phyloP scores from a whole-genome alignment of 2,888 invertebrate genomes.

The Drosophila ochracea region DNA sequence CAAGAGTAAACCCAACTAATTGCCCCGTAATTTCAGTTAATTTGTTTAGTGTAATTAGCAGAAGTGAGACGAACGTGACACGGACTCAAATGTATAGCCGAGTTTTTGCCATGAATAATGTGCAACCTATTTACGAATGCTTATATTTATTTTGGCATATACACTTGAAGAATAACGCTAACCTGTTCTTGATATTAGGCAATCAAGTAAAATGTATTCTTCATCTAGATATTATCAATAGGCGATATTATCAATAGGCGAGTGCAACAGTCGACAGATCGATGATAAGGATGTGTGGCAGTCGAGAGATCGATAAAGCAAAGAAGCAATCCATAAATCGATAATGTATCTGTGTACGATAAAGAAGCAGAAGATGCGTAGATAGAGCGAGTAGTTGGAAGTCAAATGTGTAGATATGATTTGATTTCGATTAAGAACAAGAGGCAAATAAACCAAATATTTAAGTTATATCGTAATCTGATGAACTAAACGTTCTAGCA shows the following conservation, averaged over 20 bases:
- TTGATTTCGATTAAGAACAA: neutral
- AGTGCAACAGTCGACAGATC: neutral
- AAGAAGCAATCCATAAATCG: neutral
- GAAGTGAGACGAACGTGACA: slow-evolving; percentile 54
- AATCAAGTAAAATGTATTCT: neutral
- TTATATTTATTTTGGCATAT: slow-evolving; percentile 7
- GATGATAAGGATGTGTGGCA: neutral
- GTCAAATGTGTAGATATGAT: neutral
- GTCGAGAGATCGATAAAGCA: neutral
- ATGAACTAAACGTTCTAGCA: neutral
- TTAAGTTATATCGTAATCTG: neutral
- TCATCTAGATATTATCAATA: neutral
- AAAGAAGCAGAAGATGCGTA: too few species aligned
- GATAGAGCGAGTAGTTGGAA: too few species aligned
- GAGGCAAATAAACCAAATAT: neutral
- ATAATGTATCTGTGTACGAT: neutral
- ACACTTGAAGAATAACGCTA: neutral
- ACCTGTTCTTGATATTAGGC: neutral
- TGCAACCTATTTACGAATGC: slow-evolving; percentile 2
- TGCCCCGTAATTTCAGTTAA: slow-evolving; percentile 52
- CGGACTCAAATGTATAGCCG: slow-evolving; percentile 30
- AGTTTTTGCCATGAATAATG: slow-evolving; percentile 14
- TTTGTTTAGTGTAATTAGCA: slow-evolving; percentile 59
- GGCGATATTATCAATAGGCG: neutral
- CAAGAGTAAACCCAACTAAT: slow-evolving; percentile 37